These are phyloP conservation scores for Rattus norvegicus DNA, from an alignment of 2,113 vertebrate species.

Conservation along the genomic window DNA sequence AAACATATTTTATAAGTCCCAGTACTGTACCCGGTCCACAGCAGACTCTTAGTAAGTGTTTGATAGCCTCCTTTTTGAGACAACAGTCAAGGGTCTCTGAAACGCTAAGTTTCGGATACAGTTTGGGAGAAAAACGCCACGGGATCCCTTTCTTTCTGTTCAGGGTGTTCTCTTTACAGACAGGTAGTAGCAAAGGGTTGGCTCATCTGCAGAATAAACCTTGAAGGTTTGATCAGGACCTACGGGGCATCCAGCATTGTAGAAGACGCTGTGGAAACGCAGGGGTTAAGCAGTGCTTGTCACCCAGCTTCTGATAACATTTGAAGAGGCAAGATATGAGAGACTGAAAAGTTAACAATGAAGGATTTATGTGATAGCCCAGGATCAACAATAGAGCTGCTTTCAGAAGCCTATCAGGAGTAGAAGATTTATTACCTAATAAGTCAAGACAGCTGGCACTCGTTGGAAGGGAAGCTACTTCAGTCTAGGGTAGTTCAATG, in stretches of 20 bases:
- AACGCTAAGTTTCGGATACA: not conserved
- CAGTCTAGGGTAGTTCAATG: not conserved
- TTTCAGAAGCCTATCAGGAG: not conserved
- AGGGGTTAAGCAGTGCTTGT: not conserved
- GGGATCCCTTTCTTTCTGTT: constrained; percentile 12
- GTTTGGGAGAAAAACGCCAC: not conserved
- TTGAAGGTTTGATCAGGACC: constrained; percentile 37
- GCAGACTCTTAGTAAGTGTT: not conserved
- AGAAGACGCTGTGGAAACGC: not conserved
- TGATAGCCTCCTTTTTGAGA: not conserved
- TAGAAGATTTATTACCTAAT: constrained; percentile 45
- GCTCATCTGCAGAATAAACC: constrained; percentile 49
- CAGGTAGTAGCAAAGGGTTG: constrained; percentile 18
- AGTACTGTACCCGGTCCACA: not conserved
- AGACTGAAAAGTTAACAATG: not conserved
- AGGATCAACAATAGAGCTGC: not conserved
- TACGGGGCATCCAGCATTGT: not conserved
- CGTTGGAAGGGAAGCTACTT: not conserved
- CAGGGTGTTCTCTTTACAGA: constrained; percentile 18
- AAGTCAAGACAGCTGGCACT: constrained; percentile 30
- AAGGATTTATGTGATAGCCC: not conserved
- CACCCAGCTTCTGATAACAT: not conserved
- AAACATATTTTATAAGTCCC: not conserved
- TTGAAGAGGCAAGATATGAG: constrained; percentile 43
- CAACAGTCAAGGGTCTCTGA: constrained; percentile 33